Evolutionary conservation across 2,888 invertebrate species (phyloP), one percentile per base, ranked within the genome.

Genomic region (Brachyopa scutellaris): DNA sequence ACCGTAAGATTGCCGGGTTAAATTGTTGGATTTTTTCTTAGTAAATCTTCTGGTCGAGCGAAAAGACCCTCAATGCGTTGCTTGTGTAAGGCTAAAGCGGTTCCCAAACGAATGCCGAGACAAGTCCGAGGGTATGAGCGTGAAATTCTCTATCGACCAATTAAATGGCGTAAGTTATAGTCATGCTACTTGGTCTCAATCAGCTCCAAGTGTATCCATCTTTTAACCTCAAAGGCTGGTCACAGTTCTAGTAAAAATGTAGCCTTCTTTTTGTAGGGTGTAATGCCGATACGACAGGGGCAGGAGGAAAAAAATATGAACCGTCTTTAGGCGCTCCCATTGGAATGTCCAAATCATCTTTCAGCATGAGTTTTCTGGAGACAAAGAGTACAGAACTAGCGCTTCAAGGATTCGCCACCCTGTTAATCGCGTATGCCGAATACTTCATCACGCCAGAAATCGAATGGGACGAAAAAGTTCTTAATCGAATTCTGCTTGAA

Each of bases 391-490:
- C 3, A 2, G 86, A 87, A 42, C 21, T 84, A 15, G 73, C 85
- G 6, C 66, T 86, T 0, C 83, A 86, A 49, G 86, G 86, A 0
- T 90, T 82, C 51, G 88, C 87, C 0, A 86, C 86, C 0, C 85
- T 86, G 47, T 64, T 90, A 2, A 86, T 88, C 36, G 89, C 87
- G 1, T 89, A 89, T 74, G 88, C 88, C 0, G 85, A 87, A 15
- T 85, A 87, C 4, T 88, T 87, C 55, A 85, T 88, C 3, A 89
- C 88, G 1, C 86, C 86, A 0, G 88, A 88, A 42, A 85, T 72
- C 1, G 86, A 87, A 9, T 90, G 90, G 90, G 84, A 83, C 1
- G 73, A 86, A 1, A 78, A 74, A 1, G 72, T 87, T 0, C 67
- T 90, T 1, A 90, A 90, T 59, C 84, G 86, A 36, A 26, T 90